Base-by-base conservation (phyloP, 2,797 vertebrate genomes). In the Rhynchotus rufescens region DNA sequence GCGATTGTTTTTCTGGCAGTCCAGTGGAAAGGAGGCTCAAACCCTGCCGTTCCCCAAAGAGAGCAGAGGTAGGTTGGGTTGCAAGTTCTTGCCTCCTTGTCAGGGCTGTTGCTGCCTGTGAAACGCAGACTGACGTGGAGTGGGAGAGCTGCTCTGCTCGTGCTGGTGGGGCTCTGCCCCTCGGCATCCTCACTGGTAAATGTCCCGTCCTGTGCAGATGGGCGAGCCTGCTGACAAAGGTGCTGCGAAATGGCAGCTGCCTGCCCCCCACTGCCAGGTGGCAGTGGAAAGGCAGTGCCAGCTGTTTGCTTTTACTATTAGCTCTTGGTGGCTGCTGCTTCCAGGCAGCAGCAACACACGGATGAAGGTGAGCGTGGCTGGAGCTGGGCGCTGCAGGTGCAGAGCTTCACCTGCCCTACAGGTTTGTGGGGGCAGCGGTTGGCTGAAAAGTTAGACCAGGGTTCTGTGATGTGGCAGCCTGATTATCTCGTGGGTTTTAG, bases 121-220 rank as follows among this genome's bases (percentile, higher is more conserved):
- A 36, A 7, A 13, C 1, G 0, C 19, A 36, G 28, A 17, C 1
- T 2, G 64, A 57, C 56, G 80, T 44, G 56, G 69, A 52, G 85
- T 6, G 36, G 54, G 22, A 72, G 72, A 78, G 51, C 73, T 79
- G 51, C 73, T 79, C 51, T 80, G 52, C 75, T 60, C 17, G 32
- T 0, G 0, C 10, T 32, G 0, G 0, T n/a, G 51, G 64, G 30
- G 44, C 54, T 88, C 57, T 0, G 0, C 4, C 23, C 36, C 36
- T 36, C 36, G 3, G 15, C 26, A 9, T 66, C 30, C 11, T 76
- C 60, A 42, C 67, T 75, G 80, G 64, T 60, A 85, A 32, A 44
- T 84, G 52, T 49, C 42, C 56, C 57, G 49, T 79, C 62, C 52
- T 78, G 72, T 88, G 56, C 34, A 80, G 78, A 72, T 76, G 74